Conservation (phyloP, 2,113 vertebrate species). For the Eulemur rufifrons region DNA sequence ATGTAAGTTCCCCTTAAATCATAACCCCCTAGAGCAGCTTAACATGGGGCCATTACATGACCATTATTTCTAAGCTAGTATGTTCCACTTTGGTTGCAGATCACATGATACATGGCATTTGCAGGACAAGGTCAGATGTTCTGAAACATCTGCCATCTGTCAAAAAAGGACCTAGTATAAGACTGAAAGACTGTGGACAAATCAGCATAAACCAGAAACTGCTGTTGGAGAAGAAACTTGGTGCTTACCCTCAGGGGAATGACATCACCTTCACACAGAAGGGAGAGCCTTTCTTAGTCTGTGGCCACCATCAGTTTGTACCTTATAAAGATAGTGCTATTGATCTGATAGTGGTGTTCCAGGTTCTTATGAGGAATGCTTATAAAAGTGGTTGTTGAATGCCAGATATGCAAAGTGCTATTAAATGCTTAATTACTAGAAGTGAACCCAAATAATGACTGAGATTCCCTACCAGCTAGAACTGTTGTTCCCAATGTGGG, state of each 20-base stretch:
- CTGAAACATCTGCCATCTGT: not conserved
- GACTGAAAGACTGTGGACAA: not conserved
- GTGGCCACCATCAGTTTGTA: not conserved
- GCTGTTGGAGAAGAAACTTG: not conserved
- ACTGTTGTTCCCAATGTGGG: not conserved
- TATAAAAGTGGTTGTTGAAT: slow-evolving; percentile 5
- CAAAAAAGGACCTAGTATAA: not conserved
- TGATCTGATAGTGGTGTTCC: not conserved
- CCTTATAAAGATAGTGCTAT: not conserved
- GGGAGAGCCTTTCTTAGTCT: not conserved
- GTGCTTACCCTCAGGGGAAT: not conserved
- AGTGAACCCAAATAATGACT: slow-evolving; percentile 37
- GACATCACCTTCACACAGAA: not conserved
- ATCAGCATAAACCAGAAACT: not conserved
- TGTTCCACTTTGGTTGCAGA: not conserved
- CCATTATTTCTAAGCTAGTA: not conserved
- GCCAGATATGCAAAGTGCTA: not conserved
- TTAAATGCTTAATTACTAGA: slow-evolving; percentile 37
- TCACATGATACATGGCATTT: not conserved
- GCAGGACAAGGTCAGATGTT: not conserved
- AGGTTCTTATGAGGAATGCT: slow-evolving; percentile 19
- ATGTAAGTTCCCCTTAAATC: not conserved
- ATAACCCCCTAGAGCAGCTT: not conserved
- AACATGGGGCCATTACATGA: not conserved
- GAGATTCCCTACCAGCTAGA: not conserved